Evolutionary conservation across 1,140 invertebrate genomes (phyloP), one percentile per base, ranked within the genome.

Genomic region (Calephelis nemesis): DNA sequence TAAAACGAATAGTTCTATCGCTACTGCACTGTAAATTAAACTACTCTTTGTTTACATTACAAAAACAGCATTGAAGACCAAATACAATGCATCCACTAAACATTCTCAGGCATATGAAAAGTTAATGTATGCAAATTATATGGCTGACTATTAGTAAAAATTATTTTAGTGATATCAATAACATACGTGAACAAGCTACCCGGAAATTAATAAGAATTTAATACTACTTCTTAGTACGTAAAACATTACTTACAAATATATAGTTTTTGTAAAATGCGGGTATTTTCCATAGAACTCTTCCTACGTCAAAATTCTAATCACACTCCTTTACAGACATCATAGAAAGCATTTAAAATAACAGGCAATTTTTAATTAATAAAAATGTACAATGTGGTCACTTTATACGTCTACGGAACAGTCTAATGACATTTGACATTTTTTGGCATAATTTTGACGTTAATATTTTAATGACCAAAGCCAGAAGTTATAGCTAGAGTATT

Each of bases 121-220:
- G 77, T 71, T 65, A 88, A 87, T 88, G 83, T 87, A 90, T 88
- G 86, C 85, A 87, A 90, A 90, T 88, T 45, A 84, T 83, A 84
- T 76, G 70, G 73, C 69, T 76, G 77, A 82, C 77, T 76, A 82
- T 82, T 88, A 88, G 78, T 79, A 67, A 78, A 85, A 84, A 84
- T 85, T 83, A 85, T 79, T 74, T 79, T 74, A 67, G 71, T 83
- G 54, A 79, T 68, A 75, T 75, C 62, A 74, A 76, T 77, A 81
- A 79, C 70, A 71, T 76, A 77, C 74, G 73, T 72, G 74, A 69
- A 69, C 58, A 65, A 62, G 63, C 13, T 7, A 54, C 50, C 13
- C 42, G 39, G 45, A 78, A 70, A 77, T 65, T 68, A 62, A 74
- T 73, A 74, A 72, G 65, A 76, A 10, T 19, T 73, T 66, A 48